A percentile compares a stretch with the other conserved stretches of the same genome.
These are phyloP conservation scores for Cygnus olor DNA, from an alignment of 2,797 vertebrate genomes.

Conservation along the genomic window DNA sequence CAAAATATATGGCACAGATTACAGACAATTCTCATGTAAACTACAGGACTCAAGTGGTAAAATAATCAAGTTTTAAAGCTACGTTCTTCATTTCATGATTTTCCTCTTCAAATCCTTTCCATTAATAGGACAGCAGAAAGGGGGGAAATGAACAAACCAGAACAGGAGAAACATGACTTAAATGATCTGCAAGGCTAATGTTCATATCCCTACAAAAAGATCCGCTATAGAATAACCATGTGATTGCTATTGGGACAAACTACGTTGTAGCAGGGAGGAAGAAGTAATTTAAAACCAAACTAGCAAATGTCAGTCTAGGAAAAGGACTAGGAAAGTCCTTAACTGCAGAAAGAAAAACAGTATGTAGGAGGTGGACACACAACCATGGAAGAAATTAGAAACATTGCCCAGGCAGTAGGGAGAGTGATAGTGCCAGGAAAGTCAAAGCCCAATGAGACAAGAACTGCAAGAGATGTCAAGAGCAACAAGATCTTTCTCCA, in stretches of 20 bases:
- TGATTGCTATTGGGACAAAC: not conserved
- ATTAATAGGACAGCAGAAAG: not conserved
- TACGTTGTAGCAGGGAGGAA: not conserved
- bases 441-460: too few species aligned
- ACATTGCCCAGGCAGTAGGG: not conserved
- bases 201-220: not conserved
- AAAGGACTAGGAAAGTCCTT: not conserved
- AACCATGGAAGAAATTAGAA: not conserved
- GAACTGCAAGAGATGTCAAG: too few species aligned
- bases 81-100: not conserved
- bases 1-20: not conserved
- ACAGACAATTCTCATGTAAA: not conserved
- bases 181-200: not conserved
- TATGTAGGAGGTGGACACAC: not conserved
- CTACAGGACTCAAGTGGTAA: not conserved
- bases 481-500: too few species aligned
- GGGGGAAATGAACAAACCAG: not conserved
- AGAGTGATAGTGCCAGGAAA: not conserved
- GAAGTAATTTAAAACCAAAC: not conserved
- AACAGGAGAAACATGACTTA: not conserved
- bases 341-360: not conserved
- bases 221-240: not conserved
- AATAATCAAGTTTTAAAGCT: not conserved
- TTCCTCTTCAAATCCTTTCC: not conserved
- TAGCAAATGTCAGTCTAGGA: not conserved